Conservation (phyloP, 2,888 invertebrate species). For the Ischnus inquisitorius region DNA sequence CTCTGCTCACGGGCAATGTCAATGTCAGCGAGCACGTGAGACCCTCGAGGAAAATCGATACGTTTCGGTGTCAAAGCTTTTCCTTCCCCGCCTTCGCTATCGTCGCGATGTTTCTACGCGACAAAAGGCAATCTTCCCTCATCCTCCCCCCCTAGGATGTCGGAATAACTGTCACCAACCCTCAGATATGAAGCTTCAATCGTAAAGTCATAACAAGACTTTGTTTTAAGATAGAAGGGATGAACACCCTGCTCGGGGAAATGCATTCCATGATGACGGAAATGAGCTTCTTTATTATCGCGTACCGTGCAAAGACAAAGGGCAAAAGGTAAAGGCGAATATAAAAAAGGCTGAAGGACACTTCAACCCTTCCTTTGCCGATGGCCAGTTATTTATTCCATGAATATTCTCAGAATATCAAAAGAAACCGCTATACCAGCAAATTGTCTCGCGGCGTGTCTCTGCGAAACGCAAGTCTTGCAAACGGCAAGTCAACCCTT, state of each 20-base stretch:
- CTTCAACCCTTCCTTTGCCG: constrained; percentile 16
- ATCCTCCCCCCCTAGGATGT: no score
- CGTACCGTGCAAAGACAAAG: not conserved
- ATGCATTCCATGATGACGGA: constrained; percentile 6
- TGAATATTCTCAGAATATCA: constrained; percentile 50
- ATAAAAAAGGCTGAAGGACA: not conserved
- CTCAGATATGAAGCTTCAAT: not conserved
- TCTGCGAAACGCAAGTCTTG: constrained; percentile 25
- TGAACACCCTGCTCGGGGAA: not conserved
- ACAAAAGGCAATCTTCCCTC: not conserved
- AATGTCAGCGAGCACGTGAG: constrained; percentile 85
- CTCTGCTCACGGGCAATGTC: constrained; percentile 82
- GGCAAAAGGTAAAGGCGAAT: not conserved
- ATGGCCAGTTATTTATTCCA: constrained; percentile 33
- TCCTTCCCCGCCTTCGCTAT: constrained; percentile 30
- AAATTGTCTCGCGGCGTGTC: constrained; percentile 51
- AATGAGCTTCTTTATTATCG: constrained; percentile 16
- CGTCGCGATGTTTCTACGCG: constrained; percentile 1
- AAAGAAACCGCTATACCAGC: constrained; percentile 64
- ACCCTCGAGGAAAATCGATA: constrained; percentile 83
- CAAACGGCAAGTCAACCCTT: constrained; percentile 23
- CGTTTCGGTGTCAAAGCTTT: constrained; percentile 78
- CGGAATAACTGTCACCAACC: not conserved
- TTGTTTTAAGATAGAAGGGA: not conserved
- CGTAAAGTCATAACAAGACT: not conserved